These are phyloP conservation scores for Stenodema calcarata DNA, from an alignment of 2,888 invertebrate species.

Conservation along the genomic window DNA sequence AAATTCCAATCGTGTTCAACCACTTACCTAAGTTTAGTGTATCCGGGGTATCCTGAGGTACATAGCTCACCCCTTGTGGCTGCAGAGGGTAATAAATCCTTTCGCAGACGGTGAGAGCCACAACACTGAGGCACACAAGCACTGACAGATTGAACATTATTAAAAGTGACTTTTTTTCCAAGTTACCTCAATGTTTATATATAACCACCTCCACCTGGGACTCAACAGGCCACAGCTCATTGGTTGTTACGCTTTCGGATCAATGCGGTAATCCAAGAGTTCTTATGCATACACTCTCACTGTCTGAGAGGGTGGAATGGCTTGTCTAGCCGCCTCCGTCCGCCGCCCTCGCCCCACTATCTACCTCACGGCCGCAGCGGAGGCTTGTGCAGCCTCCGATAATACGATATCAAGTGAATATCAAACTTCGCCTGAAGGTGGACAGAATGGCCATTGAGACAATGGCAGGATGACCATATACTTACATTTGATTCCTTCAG, in stretches of 20 bases:
- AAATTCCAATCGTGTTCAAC: neutral
- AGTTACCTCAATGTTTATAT: neutral
- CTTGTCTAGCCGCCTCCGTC: neutral
- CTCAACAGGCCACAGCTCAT: conserved; percentile 24
- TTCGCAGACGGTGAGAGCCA: conserved; percentile 19
- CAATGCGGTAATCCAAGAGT: conserved; percentile 44
- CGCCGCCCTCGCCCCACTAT: neutral
- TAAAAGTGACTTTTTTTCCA: conserved; percentile 9
- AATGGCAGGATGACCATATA: too few relatives aligned
- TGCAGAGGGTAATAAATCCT: neutral
- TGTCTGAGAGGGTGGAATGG: conserved; percentile 5
- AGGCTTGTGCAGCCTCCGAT: too few relatives aligned
- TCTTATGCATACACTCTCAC: conserved; percentile 44
- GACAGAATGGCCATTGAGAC: too few relatives aligned
- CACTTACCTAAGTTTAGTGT: neutral
- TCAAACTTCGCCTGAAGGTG: too few relatives aligned
- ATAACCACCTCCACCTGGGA: conserved; percentile 13
- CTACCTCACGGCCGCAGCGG: neutral
- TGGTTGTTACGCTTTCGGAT: conserved; percentile 46
- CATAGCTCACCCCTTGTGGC: neutral
- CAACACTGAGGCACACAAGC: conserved; percentile 27
- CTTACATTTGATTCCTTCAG: too few relatives aligned
- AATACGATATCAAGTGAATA: too few relatives aligned
- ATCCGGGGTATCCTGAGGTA: conserved; percentile 4
- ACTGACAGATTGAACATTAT: conserved; percentile 37